Conservation (phyloP, 2,888 invertebrate genomes). For the Pseudanteris insignis region DNA sequence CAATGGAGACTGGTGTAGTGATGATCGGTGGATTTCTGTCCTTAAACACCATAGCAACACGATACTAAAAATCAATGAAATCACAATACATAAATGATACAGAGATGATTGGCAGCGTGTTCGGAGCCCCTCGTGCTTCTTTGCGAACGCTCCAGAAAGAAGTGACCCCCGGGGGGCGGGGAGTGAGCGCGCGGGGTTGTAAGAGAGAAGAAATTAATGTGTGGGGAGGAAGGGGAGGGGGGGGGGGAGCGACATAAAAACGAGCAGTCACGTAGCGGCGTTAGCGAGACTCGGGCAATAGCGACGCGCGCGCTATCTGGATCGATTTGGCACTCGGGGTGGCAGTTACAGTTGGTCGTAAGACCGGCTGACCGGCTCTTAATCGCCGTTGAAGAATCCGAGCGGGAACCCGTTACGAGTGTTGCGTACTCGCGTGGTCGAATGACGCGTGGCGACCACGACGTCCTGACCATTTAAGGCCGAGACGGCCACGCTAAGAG, state of each 20-base stretch:
- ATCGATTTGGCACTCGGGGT: slow-evolving; percentile 6
- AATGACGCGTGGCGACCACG: slow-evolving; percentile 40
- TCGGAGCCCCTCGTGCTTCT: no score
- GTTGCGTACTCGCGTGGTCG: slow-evolving; percentile 47
- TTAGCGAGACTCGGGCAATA: slow-evolving; percentile 2
- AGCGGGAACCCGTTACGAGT: slow-evolving; percentile 22
- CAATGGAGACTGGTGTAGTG: no score
- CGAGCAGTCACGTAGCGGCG: neutral
- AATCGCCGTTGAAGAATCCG: slow-evolving; percentile 22
- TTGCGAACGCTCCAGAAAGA: neutral
- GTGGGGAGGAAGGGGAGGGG: no score
- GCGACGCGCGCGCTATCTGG: slow-evolving; percentile 5
- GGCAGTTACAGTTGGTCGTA: slow-evolving; percentile 1
- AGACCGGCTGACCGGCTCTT: slow-evolving; percentile 9
- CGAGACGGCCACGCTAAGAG: slow-evolving; percentile 42
- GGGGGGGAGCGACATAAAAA: no score
- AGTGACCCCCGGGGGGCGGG: no score
- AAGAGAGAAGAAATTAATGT: no score
- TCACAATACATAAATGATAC: no score
- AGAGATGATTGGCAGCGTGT: no score
- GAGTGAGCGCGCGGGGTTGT: no score
- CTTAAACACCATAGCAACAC: no score
- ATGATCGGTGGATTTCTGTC: no score
- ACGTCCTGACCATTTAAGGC: slow-evolving; percentile 54
- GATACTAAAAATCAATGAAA: no score